Evolutionary conservation across 2,113 vertebrate genomes (phyloP), one percentile per base, ranked within the genome.

Genomic region (Muntiacus reevesi): DNA sequence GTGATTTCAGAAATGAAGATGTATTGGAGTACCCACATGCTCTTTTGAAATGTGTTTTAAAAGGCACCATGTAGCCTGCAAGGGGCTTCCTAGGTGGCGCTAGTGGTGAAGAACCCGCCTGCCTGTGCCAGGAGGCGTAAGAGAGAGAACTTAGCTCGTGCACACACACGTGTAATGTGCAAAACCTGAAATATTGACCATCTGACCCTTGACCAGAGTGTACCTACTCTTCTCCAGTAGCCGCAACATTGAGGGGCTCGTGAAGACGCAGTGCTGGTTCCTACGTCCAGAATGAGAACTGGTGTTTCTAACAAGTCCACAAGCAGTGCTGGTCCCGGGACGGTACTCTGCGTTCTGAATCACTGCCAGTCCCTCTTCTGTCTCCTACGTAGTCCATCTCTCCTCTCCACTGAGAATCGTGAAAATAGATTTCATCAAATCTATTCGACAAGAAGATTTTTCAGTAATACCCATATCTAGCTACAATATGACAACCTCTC

Each of bases 91-190:
- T 27, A 59, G 57, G 57, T 27, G 25, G 57, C 4, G 25, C 0
- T 0, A 27, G 8, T 59, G 57, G 57, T 59, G 57, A 27, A 40
- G n/a, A 71, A 1, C 67, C 67, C 5, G 0, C n/a, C 67, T 40
- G 67, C 19, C n/a, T 0, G 11, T 23, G n/a, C 67, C 9, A 40
- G 67, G 67, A 74, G 67, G 3, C 36, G 52, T 12, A 2, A 71
- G 10, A 36, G 67, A 36, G 17, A 74, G 19, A 40, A 40, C 21
- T 23, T 23, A 40, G n/a, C 2, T 0, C 3, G 2, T 10, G 10
- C 67, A 13, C n/a, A 25, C 1, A 0, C 19, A 5, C 1, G 0
- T 8, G 10, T n/a, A 21, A 10, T 12, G 25, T 60, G 36, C 2
- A n/a, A 74, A 64, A 11, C 36, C 27, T 40, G 23, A 57, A 81